A percentile compares a stretch with the other conserved stretches of the same genome.
Conservation (phyloP, 2,888 invertebrate genomes). For the Aphelenchoides bicaudatus region DNA sequence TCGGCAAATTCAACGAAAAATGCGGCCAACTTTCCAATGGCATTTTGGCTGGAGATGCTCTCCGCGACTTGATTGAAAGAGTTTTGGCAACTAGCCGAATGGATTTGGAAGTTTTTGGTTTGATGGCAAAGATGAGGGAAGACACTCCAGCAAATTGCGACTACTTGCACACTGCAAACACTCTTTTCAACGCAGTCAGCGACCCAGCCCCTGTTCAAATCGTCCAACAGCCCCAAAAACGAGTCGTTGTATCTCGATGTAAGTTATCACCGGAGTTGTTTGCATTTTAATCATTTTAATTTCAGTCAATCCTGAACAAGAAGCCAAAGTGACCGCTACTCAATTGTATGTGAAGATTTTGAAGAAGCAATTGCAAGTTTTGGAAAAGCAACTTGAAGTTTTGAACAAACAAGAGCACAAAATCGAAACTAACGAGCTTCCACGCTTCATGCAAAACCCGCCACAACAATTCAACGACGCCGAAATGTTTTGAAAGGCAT, state of each 20-base stretch:
- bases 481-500: too few species aligned
- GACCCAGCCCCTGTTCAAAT: constrained; percentile 10
- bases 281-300: too few species aligned
- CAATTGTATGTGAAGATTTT: constrained; percentile 17
- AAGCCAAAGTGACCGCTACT: background rate
- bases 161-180: constrained; percentile 21
- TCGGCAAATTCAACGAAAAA: constrained; percentile 12
- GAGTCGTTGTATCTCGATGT: too few species aligned
- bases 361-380: constrained; percentile 23
- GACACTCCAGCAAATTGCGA: constrained; percentile 22
- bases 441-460: background rate
- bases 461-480: background rate
- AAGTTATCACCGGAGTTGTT: too few species aligned
- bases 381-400: constrained; percentile 24
- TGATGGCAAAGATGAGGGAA: constrained; percentile 17
- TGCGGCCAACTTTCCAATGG: constrained; percentile 14
- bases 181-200: constrained; percentile 15
- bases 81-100: constrained; percentile 19
- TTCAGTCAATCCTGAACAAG: background rate
- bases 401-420: constrained; percentile 22
- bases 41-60: constrained; percentile 12
- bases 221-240: background rate
- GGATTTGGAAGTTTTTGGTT: constrained; percentile 14
- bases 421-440: constrained; percentile 25
- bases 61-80: constrained; percentile 15